Conservation (phyloP, 2,113 vertebrate genomes). For the Atrichornis clamosus region DNA sequence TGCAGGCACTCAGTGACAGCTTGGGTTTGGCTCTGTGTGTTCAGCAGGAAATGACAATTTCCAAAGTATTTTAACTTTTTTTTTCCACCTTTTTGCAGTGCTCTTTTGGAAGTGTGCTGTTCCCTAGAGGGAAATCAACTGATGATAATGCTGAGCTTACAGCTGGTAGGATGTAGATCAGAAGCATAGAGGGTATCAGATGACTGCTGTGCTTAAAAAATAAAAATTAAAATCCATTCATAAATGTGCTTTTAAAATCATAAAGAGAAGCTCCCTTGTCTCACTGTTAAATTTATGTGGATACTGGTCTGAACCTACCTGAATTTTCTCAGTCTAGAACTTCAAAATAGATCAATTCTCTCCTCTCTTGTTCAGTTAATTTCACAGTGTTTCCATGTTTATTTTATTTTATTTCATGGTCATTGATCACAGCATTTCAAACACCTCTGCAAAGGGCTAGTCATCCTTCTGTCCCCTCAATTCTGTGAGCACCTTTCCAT, state of each 20-base stretch:
- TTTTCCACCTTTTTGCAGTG: not conserved
- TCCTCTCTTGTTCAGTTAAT: not conserved
- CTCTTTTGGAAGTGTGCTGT: not conserved
- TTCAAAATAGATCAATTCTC: not conserved
- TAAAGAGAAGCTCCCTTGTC: not conserved
- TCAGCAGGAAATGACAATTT: not conserved
- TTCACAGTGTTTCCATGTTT: not conserved
- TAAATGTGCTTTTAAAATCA: not conserved
- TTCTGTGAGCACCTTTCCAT: not conserved
- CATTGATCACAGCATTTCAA: conserved; percentile 28
- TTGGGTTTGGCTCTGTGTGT: not conserved
- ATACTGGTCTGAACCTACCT: not conserved
- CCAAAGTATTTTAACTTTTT: not conserved
- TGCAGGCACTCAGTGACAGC: not conserved
- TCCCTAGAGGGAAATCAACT: not conserved
- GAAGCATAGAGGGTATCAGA: not conserved
- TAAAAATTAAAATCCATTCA: not conserved
- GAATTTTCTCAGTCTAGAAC: not conserved
- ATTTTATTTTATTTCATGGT: conserved; percentile 8
- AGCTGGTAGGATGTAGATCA: not conserved
- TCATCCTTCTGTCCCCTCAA: not conserved
- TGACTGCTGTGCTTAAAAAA: not conserved
- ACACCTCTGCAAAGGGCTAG: not conserved
- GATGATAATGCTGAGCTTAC: not conserved
- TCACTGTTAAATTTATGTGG: not conserved